These are phyloP conservation scores for Phenacoccus solenopsis DNA, from an alignment of 1,140 invertebrate genomes.

Conservation along the genomic window DNA sequence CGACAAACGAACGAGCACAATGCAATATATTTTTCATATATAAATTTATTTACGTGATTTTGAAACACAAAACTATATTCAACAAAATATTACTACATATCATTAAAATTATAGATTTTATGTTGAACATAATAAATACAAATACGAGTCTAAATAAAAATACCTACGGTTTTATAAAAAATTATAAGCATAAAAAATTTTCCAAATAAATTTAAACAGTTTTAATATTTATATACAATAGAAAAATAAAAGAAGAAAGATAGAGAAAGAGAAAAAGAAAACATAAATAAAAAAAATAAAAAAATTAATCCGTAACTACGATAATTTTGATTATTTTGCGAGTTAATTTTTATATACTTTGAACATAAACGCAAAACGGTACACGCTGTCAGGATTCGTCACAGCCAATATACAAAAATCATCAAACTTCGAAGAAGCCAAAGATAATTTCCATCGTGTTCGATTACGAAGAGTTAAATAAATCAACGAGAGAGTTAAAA, in stretches of 20 bases:
- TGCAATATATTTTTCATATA: background rate
- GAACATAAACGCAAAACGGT: background rate
- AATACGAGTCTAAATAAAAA: background rate
- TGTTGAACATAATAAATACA: too few relatives aligned
- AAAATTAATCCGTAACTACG: conserved; percentile 5
- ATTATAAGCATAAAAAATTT: background rate
- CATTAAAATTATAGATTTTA: background rate
- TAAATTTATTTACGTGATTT: background rate
- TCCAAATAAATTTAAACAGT: background rate
- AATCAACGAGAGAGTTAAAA: conserved; percentile 3
- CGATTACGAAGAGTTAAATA: background rate
- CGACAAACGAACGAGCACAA: too few relatives aligned
- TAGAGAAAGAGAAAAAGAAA: background rate
- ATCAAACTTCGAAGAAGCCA: background rate
- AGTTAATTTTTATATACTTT: background rate
- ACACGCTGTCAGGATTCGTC: conserved; percentile 5
- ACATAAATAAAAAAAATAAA: background rate
- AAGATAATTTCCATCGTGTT: background rate
- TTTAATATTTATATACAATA: background rate
- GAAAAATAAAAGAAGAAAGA: background rate
- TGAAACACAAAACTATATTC: background rate
- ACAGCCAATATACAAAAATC: conserved; percentile 9
- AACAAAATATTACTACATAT: conserved; percentile 4
- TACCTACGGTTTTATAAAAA: conserved; percentile 3
- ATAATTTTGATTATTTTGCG: conserved; percentile 14